Evolutionary conservation across 2,888 invertebrate species (phyloP).

Genomic region (Hecatera dysodea): DNA sequence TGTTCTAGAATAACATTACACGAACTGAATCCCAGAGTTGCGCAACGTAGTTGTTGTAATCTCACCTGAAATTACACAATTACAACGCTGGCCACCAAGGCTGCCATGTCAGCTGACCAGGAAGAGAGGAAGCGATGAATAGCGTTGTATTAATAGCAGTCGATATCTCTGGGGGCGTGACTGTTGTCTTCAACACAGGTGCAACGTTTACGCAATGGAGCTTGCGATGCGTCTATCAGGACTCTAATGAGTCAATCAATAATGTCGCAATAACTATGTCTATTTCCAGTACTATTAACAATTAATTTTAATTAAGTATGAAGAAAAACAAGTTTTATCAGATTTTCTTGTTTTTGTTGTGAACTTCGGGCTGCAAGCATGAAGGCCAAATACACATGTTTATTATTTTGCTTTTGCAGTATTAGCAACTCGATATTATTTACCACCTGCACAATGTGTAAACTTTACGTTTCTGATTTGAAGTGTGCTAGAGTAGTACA

Average conservation of each 20-base stretch:
- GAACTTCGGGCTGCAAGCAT: slow-evolving; percentile 13
- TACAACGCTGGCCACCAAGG: slow-evolving; percentile 71
- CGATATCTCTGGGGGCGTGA: slow-evolving; percentile 69
- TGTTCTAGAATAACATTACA: slow-evolving; percentile 31
- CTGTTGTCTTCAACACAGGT: slow-evolving; percentile 72
- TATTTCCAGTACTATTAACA: slow-evolving; percentile 8
- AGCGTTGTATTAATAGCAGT: slow-evolving; percentile 74
- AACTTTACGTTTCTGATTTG: slow-evolving; percentile 43
- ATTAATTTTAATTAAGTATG: slow-evolving; percentile 20
- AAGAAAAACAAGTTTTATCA: slow-evolving; percentile 37
- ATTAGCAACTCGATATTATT: slow-evolving; percentile 51
- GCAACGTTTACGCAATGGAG: slow-evolving; percentile 58
- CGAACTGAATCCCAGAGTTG: slow-evolving; percentile 28
- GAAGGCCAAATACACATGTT: slow-evolving; percentile 36
- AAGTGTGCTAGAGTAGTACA: slow-evolving; percentile 1
- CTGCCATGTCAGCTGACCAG: slow-evolving; percentile 76
- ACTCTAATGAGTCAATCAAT: slow-evolving; percentile 22
- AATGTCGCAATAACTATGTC: slow-evolving; percentile 30
- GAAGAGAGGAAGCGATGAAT: slow-evolving; percentile 78
- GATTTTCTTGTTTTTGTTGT: slow-evolving; percentile 50
- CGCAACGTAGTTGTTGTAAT: slow-evolving; percentile 35
- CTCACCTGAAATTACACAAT: slow-evolving; percentile 41
- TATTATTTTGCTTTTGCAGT: slow-evolving; percentile 36
- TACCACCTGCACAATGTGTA: slow-evolving; percentile 44
- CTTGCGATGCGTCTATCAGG: slow-evolving; percentile 27